Percentiles rank a stretch among this genome's conserved stretches.
Evolutionary conservation across 2,888 invertebrate species (phyloP).

Genomic region (Liodrosophila aerea): DNA sequence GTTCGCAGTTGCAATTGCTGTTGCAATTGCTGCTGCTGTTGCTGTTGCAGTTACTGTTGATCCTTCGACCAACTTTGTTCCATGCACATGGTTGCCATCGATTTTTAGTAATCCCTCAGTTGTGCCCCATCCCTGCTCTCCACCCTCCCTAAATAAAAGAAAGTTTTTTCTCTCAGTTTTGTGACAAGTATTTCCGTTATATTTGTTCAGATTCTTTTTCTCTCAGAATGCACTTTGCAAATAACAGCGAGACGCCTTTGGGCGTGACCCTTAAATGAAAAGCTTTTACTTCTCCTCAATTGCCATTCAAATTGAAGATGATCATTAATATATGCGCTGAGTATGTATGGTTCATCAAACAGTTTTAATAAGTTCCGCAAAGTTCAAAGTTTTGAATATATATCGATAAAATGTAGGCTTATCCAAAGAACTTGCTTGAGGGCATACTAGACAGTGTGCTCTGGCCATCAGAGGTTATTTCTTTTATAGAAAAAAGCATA

Average conservation of each 20-base stretch:
- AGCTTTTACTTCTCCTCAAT: constrained; percentile 1
- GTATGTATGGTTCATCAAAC: constrained; percentile 1
- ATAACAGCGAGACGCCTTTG: constrained; percentile 1
- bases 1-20: constrained; percentile 34
- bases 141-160: no score
- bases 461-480: no score
- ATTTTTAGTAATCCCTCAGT: constrained; percentile 1
- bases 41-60: constrained; percentile 17
- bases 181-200: not conserved
- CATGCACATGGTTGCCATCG: not conserved
- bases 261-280: not conserved
- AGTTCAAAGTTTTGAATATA: no score
- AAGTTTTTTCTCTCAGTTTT: no score
- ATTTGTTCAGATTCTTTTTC: no score
- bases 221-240: constrained; percentile 1
- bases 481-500: no score
- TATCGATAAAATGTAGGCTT: no score
- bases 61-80: constrained; percentile 26
- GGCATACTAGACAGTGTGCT: no score
- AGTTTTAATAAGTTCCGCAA: not conserved
- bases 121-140: no score
- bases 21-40: constrained; percentile 29
- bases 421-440: no score
- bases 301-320: constrained; percentile 6
- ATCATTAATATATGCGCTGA: constrained; percentile 6